These are phyloP conservation scores for Cygnus olor DNA, from an alignment of 2,797 vertebrate genomes.

Conservation along the genomic window DNA sequence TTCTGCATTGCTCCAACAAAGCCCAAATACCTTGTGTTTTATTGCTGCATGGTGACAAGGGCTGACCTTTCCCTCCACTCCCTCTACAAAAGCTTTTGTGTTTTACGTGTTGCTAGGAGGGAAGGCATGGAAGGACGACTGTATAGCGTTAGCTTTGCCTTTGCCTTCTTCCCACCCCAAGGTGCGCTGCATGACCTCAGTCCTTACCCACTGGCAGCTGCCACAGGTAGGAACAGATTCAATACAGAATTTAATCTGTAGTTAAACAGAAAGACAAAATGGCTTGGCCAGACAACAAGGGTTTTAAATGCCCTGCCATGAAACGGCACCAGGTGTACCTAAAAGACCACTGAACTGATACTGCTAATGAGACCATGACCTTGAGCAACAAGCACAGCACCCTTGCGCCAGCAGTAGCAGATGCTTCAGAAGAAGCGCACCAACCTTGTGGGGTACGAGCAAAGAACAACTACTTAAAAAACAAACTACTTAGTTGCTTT, in stretches of 20 bases:
- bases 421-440: not conserved
- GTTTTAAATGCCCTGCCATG: not conserved
- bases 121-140: not conserved
- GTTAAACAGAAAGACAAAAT: not conserved
- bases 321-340: not conserved
- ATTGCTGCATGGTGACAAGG: not conserved
- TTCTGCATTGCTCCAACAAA: not conserved
- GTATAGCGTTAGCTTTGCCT: not conserved
- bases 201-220: not conserved
- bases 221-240: not conserved
- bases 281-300: not conserved
- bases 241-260: not conserved
- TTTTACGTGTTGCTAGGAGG: constrained; percentile 35
- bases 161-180: not conserved
- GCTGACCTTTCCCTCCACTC: not conserved
- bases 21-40: not conserved
- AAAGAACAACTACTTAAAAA: not conserved
- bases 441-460: not conserved
- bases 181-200: not conserved
- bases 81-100: constrained; percentile 25
- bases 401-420: not conserved
- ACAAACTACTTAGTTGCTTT: not conserved
- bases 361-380: not conserved
- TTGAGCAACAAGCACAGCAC: not conserved
- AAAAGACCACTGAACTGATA: not conserved